Base-by-base conservation (phyloP, 2,888 invertebrate genomes). In the Dioctria rufipes region DNA sequence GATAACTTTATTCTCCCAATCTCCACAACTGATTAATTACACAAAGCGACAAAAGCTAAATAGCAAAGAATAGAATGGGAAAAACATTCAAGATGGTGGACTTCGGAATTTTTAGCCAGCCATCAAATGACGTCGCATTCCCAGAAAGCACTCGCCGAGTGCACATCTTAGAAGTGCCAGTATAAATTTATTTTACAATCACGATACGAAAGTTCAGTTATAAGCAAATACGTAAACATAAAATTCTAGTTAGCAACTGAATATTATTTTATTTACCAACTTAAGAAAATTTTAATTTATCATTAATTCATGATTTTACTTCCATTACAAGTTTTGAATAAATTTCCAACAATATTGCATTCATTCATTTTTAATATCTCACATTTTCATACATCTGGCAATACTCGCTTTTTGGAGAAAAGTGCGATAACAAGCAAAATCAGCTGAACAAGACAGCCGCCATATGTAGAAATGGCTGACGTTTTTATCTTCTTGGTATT, bases 381-480 rank as follows among this genome's bases (percentile, higher is more conserved):
- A 25, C 25, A 25, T 25, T 25, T 25, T 25, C 25, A 25, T 25
- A 4, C 5, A 6, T 71, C 71, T 75, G 75, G 60, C 58, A 75
- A 42, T 40, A 5, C 58, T 6, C 40, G 4, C n/a, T 13, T 1
- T 13, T 3, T 39, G 9, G 13, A 25, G 6, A 51, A 6, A 51
- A 51, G 1, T 5, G 37, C 40, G n/a, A 2, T 75, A 60, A 61
- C 75, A 75, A 13, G 9, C 25, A 63, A 37, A 78, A 78, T 79
- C 78, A 79, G 78, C 78, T 79, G 78, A 60, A 5, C 39, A 9
- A 11, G n/a, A 13, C 11, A 39, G 51, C 78, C 54, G 78, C 78
- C 78, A 79, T 79, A 79, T 79, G 65, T 43, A 42, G 49, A 79
- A 58, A 79, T 67, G 67, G 67, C 78, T 43, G 67, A 9, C 67